Conservation (phyloP, 2,113 vertebrate species). For the Pitta sordida region DNA sequence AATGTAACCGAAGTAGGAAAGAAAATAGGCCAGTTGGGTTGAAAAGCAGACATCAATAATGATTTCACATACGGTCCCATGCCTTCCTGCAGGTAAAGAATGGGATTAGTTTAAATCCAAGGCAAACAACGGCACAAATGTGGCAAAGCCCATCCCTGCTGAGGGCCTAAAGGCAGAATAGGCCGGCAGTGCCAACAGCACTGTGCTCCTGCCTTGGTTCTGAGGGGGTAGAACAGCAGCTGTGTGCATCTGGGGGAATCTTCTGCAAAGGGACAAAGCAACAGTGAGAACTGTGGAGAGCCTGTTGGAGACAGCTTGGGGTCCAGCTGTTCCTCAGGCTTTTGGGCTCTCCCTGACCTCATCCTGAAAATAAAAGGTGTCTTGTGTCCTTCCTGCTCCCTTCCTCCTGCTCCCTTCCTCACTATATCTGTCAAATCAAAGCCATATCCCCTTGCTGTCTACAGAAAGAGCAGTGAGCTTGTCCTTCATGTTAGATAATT, state of each 20-base stretch:
- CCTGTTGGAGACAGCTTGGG: neutral
- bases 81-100: neutral
- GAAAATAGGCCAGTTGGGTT: neutral
- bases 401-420: neutral
- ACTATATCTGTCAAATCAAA: neutral
- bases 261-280: neutral
- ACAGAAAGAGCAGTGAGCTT: neutral
- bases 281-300: rapidly evolving
- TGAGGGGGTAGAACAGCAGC: neutral
- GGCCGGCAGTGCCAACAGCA: neutral
- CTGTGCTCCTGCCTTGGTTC: neutral
- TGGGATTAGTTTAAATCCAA: neutral
- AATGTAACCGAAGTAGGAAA: neutral
- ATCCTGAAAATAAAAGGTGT: neutral
- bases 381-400: neutral
- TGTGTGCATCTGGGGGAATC: no score
- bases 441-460: neutral
- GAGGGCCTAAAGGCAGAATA: rapidly evolving
- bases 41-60: neutral
- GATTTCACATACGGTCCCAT: rapidly evolving
- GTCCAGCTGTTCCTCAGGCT: neutral
- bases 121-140: rapidly evolving
- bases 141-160: rapidly evolving
- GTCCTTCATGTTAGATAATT: rapidly evolving
- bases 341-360: neutral